Base-by-base conservation (phyloP, 53 echinoderm and acorn worm species). In the Patiria pectinifera region DNA sequence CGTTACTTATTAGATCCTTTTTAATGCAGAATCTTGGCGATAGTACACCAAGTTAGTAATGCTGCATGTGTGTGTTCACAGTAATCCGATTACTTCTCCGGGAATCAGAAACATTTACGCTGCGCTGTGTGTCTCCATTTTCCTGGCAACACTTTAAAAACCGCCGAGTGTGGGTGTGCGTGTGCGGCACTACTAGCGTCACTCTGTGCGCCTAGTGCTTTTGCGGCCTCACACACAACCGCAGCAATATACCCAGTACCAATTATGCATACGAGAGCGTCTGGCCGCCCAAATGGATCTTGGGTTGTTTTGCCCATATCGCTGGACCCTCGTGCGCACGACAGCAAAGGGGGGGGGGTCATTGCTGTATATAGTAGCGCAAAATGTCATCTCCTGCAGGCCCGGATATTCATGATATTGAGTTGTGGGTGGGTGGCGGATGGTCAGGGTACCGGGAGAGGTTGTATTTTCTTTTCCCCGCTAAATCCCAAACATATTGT, bases 241-340 rank as follows among this genome's bases (percentile, higher is more conserved):
- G 19, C n/a, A 15, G 69, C 21, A 85, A 70, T 87, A 87, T 87
- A 87, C 87, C 87, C 59, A 76, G 78, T 44, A 61, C 61, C 44
- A 61, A 88, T 88, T 88, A 88, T 88, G 88, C 88, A 88, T 88
- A 88, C 88, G 53, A 45, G 88, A 15, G 44, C 25, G 77, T 77
- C 78, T 78, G 53, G 71, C 77, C 3, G 15, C 87, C 76, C 83
- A 83, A 83, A 83, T 61, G 35, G 83, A 83, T 83, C 62, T 83
- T 83, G 83, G 61, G 62, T 26, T 60, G 84, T 84, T 62, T 84
- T 84, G 84, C 63, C 47, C 19, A 35, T n/a, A 84, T 63, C 10
- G 2, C 46, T 48, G 80, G 21, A 18, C 48, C 35, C 43, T n/a
- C 16, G 23, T 76, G 76, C 25, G 43, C 26, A 76, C 18, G n/a